These are phyloP conservation scores for Saccostrea cuccullata DNA, from an alignment of 1,140 invertebrate species.

Conservation along the genomic window DNA sequence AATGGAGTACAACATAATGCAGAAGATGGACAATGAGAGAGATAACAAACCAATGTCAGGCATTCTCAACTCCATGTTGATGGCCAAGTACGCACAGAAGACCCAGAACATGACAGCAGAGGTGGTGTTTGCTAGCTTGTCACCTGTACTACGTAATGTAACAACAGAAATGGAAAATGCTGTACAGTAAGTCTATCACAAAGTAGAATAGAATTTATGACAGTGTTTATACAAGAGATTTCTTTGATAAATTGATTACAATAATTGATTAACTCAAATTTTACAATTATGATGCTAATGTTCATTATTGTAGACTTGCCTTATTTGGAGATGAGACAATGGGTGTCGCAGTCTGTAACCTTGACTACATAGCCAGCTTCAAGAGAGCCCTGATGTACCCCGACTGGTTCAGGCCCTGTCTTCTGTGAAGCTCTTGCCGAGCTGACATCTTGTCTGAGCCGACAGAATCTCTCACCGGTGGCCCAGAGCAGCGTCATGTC, in stretches of 20 bases:
- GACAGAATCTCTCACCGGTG: not conserved
- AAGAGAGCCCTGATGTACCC: conserved; percentile 24
- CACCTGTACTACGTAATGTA: not conserved
- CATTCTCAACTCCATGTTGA: not conserved
- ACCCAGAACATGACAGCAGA: not conserved
- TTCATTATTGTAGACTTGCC: not conserved
- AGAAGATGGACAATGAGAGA: not conserved
- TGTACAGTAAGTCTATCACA: not conserved
- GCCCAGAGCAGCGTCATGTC: conserved; percentile 12
- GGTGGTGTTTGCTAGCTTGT: not conserved
- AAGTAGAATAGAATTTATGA: not conserved
- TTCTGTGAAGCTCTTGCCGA: not conserved
- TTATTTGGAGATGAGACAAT: conserved; percentile 23
- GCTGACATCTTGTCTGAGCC: not conserved
- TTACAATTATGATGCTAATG: not conserved
- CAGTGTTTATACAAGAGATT: too few species aligned
- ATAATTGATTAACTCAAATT: not conserved
- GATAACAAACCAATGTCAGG: conserved; percentile 10
- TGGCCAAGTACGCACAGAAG: not conserved
- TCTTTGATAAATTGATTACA: too few species aligned
- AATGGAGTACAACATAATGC: conserved; percentile 19
- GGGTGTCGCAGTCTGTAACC: not conserved
- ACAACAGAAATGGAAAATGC: not conserved
- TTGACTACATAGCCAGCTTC: not conserved
- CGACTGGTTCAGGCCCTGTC: not conserved